A percentile compares a stretch with the other conserved stretches of the same genome.
phyloP scores from a whole-genome alignment of 2,113 vertebrate species.

The Pachyramphus minor region DNA sequence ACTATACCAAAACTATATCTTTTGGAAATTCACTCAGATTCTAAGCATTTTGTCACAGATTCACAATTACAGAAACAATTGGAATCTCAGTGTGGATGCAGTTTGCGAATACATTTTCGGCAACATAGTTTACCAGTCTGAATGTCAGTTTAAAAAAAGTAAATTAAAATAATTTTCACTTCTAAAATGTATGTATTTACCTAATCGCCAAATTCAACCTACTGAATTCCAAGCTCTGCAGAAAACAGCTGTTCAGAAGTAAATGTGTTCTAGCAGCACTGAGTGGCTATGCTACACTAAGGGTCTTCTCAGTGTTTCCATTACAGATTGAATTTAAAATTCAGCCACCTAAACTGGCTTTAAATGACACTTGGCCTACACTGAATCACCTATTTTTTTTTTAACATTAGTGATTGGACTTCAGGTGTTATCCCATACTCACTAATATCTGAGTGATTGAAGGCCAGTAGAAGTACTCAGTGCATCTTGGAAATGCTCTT shows the following conservation, averaged over 20 bases:
- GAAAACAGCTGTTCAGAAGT: neutral
- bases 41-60: neutral
- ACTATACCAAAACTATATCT: neutral
- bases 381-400: neutral
- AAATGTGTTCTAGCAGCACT: neutral
- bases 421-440: neutral
- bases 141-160: neutral
- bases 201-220: neutral
- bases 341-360: neutral
- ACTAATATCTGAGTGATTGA: neutral
- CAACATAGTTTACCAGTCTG: neutral
- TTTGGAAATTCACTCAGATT: neutral
- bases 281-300: neutral
- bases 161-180: neutral
- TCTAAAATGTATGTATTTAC: neutral
- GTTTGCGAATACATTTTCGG: neutral
- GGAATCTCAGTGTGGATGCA: neutral
- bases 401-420: neutral
- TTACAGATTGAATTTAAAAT: neutral
- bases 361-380: neutral
- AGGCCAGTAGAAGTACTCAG: neutral
- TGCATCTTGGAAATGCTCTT: neutral
- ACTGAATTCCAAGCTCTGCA: neutral
- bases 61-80: neutral
- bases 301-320: neutral